A percentile compares a stretch with the other conserved stretches of the same genome.
Conservation (phyloP, 2,888 invertebrate genomes). For the Macropis europaea region DNA sequence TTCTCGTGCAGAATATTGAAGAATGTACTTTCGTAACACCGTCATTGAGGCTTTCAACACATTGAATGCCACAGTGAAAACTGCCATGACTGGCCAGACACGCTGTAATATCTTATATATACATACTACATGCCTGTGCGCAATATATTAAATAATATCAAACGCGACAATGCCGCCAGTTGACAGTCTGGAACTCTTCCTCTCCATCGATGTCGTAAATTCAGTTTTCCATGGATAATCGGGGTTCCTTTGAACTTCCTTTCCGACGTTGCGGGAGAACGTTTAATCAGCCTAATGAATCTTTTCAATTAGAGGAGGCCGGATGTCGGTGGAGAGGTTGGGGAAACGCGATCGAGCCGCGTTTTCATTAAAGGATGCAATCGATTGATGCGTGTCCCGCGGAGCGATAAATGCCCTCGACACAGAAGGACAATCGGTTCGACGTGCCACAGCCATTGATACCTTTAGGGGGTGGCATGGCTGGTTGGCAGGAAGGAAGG, state of each 20-base stretch:
- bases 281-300: slow-evolving; percentile 21
- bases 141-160: too few species aligned
- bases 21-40: too few species aligned
- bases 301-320: slow-evolving; percentile 21
- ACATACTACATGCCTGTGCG: too few species aligned
- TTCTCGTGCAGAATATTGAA: too few species aligned
- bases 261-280: neutral
- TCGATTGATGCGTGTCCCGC: slow-evolving; percentile 52
- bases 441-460: slow-evolving; percentile 61
- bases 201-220: neutral
- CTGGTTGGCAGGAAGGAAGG: slow-evolving; percentile 61
- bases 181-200: too few species aligned
- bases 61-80: too few species aligned
- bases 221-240: neutral
- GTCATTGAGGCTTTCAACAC: too few species aligned
- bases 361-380: slow-evolving; percentile 57
- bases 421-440: slow-evolving; percentile 62
- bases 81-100: too few species aligned
- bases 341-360: slow-evolving; percentile 10
- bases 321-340: neutral
- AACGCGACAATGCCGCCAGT: too few species aligned
- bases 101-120: too few species aligned
- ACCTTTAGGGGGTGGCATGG: slow-evolving; percentile 59
- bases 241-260: neutral
- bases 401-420: slow-evolving; percentile 61